Base-by-base conservation (phyloP, 2,888 invertebrate species). In the Ceraclea dissimilis region DNA sequence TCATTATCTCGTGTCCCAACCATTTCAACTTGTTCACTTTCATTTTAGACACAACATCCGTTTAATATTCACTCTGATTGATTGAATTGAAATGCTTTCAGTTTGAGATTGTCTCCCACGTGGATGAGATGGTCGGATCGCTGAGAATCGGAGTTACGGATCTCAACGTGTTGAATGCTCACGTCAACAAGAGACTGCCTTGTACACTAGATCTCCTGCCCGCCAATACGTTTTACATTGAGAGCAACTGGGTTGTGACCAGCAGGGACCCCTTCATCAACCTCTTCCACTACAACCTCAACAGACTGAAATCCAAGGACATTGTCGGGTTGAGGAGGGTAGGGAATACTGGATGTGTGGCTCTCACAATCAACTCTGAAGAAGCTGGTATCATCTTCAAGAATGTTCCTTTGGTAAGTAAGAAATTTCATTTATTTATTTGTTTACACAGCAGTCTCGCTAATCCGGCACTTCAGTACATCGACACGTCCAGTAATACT, bases 351-450 rank as follows among this genome's bases (percentile, higher is more conserved):
- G 10, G 68, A 76, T 60, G 80, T 81, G 0, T 81, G 80, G 0
- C 78, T 94, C 63, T 88, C 91, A 63, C 90, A 93, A 85, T 92
- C 55, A 93, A 94, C 70, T 88, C 90, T 0, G 89, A 91, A 69
- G 86, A 88, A 63, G 79, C 90, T 66, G 88, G 88, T 33, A 77
- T 85, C 6, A 85, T 84, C 31, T 88, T 89, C 56, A 80, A 84
- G 57, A 82, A 86, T 67, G 81, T 93, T 58, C 89, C 91, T 2
- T 89, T 88, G 74, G 87, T 86, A 70, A 74, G 74, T 71, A 6
- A n/a, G n/a, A n/a, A n/a, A 18, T 8, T 10, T 33, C 11, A 10
- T 33, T 10, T 11, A 10, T 33, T 33, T 11, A 33, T 8, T 33
- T 33, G 8, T 33, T 33, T 33, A 10, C 11, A 33, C 8, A 10